phyloP scores from a whole-genome alignment of 2,113 vertebrate species.

The Theristicus caerulescens region DNA sequence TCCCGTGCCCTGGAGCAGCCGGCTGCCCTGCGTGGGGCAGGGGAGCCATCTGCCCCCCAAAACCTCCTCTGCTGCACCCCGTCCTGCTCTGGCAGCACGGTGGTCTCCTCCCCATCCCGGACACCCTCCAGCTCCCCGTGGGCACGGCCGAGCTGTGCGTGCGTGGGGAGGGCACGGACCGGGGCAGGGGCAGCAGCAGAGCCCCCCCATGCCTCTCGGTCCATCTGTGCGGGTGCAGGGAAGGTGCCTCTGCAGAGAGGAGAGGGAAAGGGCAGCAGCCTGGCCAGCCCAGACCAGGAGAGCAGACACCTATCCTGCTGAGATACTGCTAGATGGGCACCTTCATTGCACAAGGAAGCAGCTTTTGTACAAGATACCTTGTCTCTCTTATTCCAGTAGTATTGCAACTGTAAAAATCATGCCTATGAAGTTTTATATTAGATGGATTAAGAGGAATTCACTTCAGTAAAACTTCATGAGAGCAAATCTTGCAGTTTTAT shows the following conservation, averaged over 20 bases:
- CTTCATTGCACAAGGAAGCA: neutral
- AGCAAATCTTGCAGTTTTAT: neutral
- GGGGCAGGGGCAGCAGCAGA: neutral
- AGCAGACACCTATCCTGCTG: neutral
- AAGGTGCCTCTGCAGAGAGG: neutral
- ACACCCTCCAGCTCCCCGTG: too few relatives aligned
- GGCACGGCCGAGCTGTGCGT: fast-evolving
- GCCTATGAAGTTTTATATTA: neutral
- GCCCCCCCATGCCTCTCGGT: neutral
- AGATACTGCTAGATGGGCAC: fast-evolving
- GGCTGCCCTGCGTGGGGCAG: neutral
- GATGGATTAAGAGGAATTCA: neutral
- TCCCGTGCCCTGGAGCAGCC: neutral
- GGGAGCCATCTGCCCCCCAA: neutral
- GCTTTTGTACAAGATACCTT: neutral
- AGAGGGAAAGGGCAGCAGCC: neutral
- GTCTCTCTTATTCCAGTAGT: neutral
- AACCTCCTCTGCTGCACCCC: neutral
- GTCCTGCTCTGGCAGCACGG: neutral
- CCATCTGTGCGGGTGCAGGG: neutral
- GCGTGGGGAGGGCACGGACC: fast-evolving
- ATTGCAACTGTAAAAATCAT: neutral
- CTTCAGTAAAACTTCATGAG: neutral
- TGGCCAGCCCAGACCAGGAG: neutral
- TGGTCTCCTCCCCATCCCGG: fast-evolving